Evolutionary conservation across 2,888 invertebrate genomes (phyloP).

Genomic region (Nomada ruficornis): DNA sequence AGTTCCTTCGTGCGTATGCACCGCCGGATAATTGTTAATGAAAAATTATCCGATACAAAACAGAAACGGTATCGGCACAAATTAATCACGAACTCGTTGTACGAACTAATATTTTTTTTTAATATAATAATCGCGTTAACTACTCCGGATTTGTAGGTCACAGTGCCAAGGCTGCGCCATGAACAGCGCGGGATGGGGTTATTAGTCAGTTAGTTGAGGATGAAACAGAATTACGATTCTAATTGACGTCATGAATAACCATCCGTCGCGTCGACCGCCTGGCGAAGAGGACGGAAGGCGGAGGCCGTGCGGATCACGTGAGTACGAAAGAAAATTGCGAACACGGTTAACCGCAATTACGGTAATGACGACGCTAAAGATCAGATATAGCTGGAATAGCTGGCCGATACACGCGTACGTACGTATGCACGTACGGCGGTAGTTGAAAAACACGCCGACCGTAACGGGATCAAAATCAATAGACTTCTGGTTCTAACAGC

Average conservation of each 20-base stretch:
- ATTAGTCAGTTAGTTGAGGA: background rate
- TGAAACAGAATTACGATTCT: constrained; percentile 16
- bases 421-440: background rate
- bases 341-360: constrained; percentile 48
- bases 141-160: background rate
- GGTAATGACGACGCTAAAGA: constrained; percentile 44
- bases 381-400: constrained; percentile 18
- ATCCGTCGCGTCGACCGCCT: constrained; percentile 10
- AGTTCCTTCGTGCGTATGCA: too few species aligned
- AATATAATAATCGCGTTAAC: too few species aligned
- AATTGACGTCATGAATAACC: constrained; percentile 32
- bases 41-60: too few species aligned
- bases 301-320: constrained; percentile 22
- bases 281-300: constrained; percentile 16
- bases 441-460: constrained; percentile 16
- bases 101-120: too few species aligned
- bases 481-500: constrained; percentile 56
- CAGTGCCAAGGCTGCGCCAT: background rate
- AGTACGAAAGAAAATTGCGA: constrained; percentile 42
- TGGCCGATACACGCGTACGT: background rate
- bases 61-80: too few species aligned
- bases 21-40: too few species aligned
- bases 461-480: constrained; percentile 57
- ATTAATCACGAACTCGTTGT: too few species aligned
- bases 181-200: background rate